A percentile compares a stretch with the other conserved stretches of the same genome.
These are phyloP conservation scores for Ploceus nigricollis DNA, from an alignment of 2,113 vertebrate genomes.

Conservation along the genomic window DNA sequence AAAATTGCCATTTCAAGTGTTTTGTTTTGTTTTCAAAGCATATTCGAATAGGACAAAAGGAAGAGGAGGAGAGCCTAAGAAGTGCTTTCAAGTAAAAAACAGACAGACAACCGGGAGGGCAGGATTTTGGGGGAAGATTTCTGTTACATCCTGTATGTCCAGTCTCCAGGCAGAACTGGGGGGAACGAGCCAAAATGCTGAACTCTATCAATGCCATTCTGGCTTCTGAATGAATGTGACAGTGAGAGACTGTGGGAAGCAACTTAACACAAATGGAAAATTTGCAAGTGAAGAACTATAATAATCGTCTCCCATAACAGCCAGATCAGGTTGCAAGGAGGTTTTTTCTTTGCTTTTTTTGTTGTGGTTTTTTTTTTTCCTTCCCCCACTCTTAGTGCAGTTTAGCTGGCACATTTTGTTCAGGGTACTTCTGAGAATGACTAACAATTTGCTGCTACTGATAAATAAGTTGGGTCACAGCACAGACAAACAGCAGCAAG, in stretches of 20 bases:
- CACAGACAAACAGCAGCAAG: neutral
- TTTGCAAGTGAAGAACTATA: conserved; percentile 64
- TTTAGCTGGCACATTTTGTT: conserved; percentile 37
- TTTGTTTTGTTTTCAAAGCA: conserved; percentile 41
- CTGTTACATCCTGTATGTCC: conserved; percentile 30
- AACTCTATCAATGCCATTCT: conserved; percentile 48
- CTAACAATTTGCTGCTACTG: neutral
- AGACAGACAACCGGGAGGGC: neutral
- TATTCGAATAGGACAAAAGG: conserved; percentile 13
- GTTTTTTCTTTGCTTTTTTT: neutral
- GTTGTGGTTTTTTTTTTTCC: neutral
- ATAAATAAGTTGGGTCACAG: neutral
- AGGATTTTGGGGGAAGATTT: conserved; percentile 36
- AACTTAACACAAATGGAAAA: conserved; percentile 50
- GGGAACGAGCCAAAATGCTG: neutral
- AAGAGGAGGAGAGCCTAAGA: conserved; percentile 20
- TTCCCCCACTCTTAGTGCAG: neutral
- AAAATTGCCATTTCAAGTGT: neutral
- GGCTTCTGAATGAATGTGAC: conserved; percentile 55
- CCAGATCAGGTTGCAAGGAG: conserved; percentile 9
- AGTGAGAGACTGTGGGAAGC: conserved; percentile 64
- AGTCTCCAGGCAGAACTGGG: conserved; percentile 41
- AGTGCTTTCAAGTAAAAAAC: neutral
- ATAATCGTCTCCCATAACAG: conserved; percentile 51
- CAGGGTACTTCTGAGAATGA: neutral